Evolutionary conservation across 2,113 vertebrate genomes (phyloP).

Genomic region (Thamnaconus septentrionalis): DNA sequence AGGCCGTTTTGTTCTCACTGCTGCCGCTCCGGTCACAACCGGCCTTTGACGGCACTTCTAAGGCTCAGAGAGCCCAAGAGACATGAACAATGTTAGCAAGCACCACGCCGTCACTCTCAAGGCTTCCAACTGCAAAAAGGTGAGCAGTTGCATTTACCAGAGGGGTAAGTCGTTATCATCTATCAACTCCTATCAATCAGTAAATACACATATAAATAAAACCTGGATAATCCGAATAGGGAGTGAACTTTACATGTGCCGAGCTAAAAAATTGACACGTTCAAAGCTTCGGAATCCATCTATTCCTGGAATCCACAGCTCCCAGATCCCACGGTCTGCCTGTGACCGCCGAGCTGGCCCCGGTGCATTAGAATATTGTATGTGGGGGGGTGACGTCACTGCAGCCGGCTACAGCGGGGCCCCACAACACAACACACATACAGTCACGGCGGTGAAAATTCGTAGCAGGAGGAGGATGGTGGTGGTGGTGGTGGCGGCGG

Average conservation of each 20-base stretch:
- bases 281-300: too few species aligned
- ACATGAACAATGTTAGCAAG: too few species aligned
- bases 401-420: conserved; percentile 30
- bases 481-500: not conserved
- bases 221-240: too few species aligned
- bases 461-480: conserved; percentile 30
- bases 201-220: too few species aligned
- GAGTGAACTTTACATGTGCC: too few species aligned
- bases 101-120: too few species aligned
- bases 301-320: conserved; percentile 7
- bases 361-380: conserved; percentile 35
- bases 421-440: conserved; percentile 40
- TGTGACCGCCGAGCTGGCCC: conserved; percentile 18
- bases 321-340: conserved; percentile 11
- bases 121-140: too few species aligned
- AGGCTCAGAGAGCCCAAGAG: not conserved
- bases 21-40: conserved; percentile 12
- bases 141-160: too few species aligned
- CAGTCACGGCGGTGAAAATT: conserved; percentile 19
- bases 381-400: conserved; percentile 46
- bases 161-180: too few species aligned
- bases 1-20: conserved; percentile 35
- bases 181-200: too few species aligned
- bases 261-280: too few species aligned
- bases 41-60: conserved; percentile 7